phyloP scores from a whole-genome alignment of 2,888 invertebrate genomes.

The Pecten maximus region DNA sequence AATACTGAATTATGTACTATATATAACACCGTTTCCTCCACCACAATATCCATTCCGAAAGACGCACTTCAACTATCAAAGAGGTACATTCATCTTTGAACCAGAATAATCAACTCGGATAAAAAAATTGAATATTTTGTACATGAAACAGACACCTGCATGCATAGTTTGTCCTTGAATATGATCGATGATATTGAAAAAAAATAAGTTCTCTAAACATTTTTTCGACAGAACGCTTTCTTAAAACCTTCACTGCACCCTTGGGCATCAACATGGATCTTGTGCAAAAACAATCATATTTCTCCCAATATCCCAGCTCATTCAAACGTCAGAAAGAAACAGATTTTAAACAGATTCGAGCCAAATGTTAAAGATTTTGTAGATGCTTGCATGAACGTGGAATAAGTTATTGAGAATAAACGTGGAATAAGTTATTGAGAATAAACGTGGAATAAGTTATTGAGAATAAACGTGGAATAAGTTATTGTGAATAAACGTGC shows the following conservation, averaged over 20 bases:
- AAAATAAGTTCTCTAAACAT: neutral
- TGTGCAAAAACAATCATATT: neutral
- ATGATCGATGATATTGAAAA: neutral
- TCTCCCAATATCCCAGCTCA: neutral
- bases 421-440: too few species aligned
- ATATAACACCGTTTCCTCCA: too few species aligned
- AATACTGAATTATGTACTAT: too few species aligned
- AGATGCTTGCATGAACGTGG: neutral
- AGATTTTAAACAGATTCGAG: neutral
- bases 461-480: too few species aligned
- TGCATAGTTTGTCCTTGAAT: slow-evolving; percentile 16
- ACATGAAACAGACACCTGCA: too few species aligned
- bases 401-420: too few species aligned
- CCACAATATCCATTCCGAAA: neutral
- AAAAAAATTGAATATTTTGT: too few species aligned
- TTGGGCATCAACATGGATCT: neutral
- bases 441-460: too few species aligned
- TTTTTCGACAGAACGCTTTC: neutral
- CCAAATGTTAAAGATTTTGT: neutral
- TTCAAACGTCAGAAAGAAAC: neutral
- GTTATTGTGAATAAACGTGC: neutral
- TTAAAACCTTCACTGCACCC: neutral
- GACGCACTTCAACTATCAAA: neutral
- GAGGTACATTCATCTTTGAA: neutral
- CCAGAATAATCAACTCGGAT: neutral